These are phyloP conservation scores for Chouioia cunea DNA, from an alignment of 2,888 invertebrate genomes.

Conservation along the genomic window DNA sequence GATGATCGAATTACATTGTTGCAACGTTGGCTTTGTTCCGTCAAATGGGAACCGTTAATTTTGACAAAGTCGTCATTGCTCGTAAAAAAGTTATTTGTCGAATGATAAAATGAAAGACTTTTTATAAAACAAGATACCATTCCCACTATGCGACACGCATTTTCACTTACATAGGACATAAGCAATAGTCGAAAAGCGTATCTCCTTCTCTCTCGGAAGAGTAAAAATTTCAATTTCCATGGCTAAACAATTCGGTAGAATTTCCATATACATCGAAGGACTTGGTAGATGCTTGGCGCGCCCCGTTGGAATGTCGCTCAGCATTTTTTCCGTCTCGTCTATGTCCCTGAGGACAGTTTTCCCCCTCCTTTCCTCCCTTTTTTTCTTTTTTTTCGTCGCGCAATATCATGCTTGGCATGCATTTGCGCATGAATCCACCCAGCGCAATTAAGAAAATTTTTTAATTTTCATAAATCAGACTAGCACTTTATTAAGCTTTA, in stretches of 20 bases:
- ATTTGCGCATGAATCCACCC: background rate
- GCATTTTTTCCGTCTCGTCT: conserved; percentile 8
- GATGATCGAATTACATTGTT: too few relatives aligned
- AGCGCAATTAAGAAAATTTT: conserved; percentile 6
- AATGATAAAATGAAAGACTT: too few relatives aligned
- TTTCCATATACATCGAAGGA: conserved; percentile 31
- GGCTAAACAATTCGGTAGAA: conserved; percentile 10
- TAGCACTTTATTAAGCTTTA: too few relatives aligned
- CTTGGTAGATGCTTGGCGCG: background rate
- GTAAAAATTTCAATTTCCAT: conserved; percentile 26
- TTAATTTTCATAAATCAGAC: conserved; percentile 11
- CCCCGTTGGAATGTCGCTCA: conserved; percentile 14
- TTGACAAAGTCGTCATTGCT: too few relatives aligned
- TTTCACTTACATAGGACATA: too few relatives aligned
- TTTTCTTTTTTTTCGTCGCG: background rate
- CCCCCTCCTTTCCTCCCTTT: background rate
- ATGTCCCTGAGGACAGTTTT: background rate
- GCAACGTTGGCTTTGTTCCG: too few relatives aligned
- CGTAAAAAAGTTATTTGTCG: too few relatives aligned
- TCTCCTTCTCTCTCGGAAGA: too few relatives aligned
- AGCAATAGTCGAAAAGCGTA: background rate
- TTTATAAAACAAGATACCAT: too few relatives aligned
- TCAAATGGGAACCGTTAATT: too few relatives aligned
- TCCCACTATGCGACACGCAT: too few relatives aligned
- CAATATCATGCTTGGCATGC: conserved; percentile 5